These are phyloP conservation scores for Seira ritae DNA, from an alignment of 2,888 invertebrate genomes.

Conservation along the genomic window DNA sequence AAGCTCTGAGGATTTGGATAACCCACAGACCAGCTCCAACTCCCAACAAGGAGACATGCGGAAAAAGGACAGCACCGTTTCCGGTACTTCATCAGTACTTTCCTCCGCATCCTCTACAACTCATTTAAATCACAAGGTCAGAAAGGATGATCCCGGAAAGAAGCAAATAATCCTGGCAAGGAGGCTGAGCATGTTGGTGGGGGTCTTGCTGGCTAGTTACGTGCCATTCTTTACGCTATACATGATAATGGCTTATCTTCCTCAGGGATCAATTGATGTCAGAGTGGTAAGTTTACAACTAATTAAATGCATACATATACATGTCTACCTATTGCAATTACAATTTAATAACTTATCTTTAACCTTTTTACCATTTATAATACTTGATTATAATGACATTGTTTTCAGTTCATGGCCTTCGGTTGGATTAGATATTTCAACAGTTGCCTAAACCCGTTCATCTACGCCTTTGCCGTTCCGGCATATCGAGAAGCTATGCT, in stretches of 20 bases:
- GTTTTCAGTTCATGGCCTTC: slow-evolving; percentile 50
- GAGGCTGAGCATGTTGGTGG: slow-evolving; percentile 57
- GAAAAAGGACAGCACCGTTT: not conserved
- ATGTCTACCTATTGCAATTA: no score
- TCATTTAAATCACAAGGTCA: not conserved
- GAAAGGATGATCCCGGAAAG: slow-evolving; percentile 22
- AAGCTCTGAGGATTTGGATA: slow-evolving; percentile 13
- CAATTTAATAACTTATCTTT: no score
- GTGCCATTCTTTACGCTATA: slow-evolving; percentile 65
- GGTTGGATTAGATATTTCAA: slow-evolving; percentile 67
- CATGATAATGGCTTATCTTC: slow-evolving; percentile 53
- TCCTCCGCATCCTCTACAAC: not conserved
- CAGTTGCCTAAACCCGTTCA: slow-evolving; percentile 64
- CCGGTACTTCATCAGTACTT: not conserved
- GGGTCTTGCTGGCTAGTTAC: slow-evolving; percentile 58
- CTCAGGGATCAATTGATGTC: slow-evolving; percentile 24
- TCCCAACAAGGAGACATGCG: not conserved
- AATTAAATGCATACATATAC: no score
- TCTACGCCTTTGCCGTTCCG: slow-evolving; percentile 66
- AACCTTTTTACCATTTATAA: no score
- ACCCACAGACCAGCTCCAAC: not conserved
- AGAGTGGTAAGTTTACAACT: no score
- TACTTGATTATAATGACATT: no score
- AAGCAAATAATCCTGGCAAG: slow-evolving; percentile 59
- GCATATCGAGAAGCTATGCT: slow-evolving; percentile 57